These are phyloP conservation scores for Cassiopea xamachana DNA, from an alignment of 30 jellyfish, hydroid and myxozoan genomes.

Conservation along the genomic window DNA sequence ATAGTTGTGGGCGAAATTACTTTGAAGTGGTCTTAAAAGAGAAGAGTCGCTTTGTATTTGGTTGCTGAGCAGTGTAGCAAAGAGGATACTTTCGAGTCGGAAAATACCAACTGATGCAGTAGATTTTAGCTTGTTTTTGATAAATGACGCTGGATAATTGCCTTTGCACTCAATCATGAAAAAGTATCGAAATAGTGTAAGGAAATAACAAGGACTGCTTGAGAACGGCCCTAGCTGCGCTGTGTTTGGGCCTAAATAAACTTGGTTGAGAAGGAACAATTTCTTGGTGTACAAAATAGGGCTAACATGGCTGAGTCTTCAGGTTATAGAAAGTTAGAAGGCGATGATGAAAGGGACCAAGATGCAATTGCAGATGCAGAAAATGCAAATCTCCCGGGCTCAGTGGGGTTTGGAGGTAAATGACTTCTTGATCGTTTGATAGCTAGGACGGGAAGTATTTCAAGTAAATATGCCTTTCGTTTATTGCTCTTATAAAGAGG, in stretches of 20 bases:
- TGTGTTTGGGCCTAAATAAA: not conserved
- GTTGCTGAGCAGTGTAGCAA: not conserved
- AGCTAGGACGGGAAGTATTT: conserved; percentile 1
- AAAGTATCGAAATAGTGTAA: not conserved
- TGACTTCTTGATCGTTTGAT: not conserved
- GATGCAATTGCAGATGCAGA: conserved; percentile 21
- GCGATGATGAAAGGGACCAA: conserved; percentile 31
- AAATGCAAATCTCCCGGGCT: conserved; percentile 12
- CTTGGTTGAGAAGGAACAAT: not conserved
- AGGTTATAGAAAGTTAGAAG: conserved; percentile 35
- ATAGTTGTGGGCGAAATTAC: no score
- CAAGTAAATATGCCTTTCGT: not conserved
- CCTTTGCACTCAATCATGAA: not conserved
- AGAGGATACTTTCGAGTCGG: not conserved
- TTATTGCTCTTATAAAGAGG: not conserved
- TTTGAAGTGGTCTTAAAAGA: not conserved
- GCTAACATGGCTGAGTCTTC: conserved; percentile 52
- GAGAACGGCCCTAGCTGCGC: not conserved
- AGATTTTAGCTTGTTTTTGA: not conserved
- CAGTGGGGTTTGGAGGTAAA: conserved; percentile 26
- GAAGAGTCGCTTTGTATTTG: not conserved
- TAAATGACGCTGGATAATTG: not conserved
- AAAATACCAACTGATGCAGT: not conserved
- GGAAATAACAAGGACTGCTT: not conserved
- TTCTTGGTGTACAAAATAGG: not conserved